Evolutionary conservation across 1,140 invertebrate genomes (phyloP), one percentile per base, ranked within the genome.

Genomic region (Dinoponera quadriceps): DNA sequence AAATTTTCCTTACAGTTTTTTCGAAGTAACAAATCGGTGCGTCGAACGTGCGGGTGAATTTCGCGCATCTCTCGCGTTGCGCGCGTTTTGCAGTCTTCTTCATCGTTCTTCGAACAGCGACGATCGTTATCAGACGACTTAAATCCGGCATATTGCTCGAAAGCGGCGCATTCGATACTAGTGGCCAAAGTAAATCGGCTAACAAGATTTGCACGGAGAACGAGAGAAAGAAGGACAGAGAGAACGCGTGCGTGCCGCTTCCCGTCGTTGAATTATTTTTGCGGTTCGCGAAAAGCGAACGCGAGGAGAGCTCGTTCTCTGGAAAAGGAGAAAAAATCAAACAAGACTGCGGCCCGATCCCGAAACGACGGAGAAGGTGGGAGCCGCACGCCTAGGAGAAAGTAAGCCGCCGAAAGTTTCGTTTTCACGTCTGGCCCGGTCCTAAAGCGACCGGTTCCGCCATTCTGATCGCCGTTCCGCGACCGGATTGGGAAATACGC

Each of bases 321-420:
- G 74, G 22, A 57, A 80, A 77, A 33, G 55, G 54, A 27, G 9
- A 7, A 14, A 48, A 13, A 9, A 63, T 13, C 20, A 25, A 3
- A 48, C 20, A 44, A 7, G 33, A 29, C 29, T 44, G 51, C 27
- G 33, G 5, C 14, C 22, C n/a, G 22, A 78, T 78, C 69, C 33
- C 44, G 63, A 22, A 57, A 78, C 33, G 44, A 48, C 33, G 63
- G 29, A 55, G 65, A 11, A 55, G 22, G 51, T 29, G 65, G 25
- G 33, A 57, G 68, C 44, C 38, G 75, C 57, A 27, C 44, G 44
- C 65, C 75, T 80, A 80, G 75, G 75, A 71, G 75, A 80, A 80
- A 80, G 75, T 80, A 71, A 80, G 75, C 25, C 75, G 75, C 75
- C 75, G 75, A 80, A 80, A 80, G 75, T 80, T 80, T 80, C 75